Conservation (phyloP, 2,113 vertebrate species). For the Anser brachyrhynchus region DNA sequence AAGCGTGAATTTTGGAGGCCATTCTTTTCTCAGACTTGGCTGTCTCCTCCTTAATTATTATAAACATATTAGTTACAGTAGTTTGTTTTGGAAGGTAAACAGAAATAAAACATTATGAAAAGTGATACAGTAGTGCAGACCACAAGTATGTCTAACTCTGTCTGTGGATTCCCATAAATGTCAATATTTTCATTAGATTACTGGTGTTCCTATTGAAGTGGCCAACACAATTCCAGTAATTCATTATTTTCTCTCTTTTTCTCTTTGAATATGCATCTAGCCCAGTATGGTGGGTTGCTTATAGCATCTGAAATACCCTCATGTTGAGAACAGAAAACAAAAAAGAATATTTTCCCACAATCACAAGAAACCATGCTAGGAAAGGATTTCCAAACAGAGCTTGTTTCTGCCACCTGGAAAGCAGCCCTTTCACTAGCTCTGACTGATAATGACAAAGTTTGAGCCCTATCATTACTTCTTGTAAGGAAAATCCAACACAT, state of each 20-base stretch:
- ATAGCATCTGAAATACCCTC: not conserved
- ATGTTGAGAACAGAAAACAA: not conserved
- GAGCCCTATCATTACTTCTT: not conserved
- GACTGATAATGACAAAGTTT: too few relatives aligned
- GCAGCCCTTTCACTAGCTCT: slow-evolving; percentile 16
- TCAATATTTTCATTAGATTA: slow-evolving; percentile 46
- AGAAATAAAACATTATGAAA: slow-evolving; percentile 48
- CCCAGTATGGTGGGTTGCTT: not conserved
- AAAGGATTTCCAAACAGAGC: not conserved
- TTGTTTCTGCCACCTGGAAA: slow-evolving; percentile 62
- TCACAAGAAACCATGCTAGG: not conserved
- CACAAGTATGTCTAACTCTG: slow-evolving; percentile 37
- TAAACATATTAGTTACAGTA: slow-evolving; percentile 41
- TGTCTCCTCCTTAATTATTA: slow-evolving; percentile 24
- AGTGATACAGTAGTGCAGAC: slow-evolving; percentile 15
- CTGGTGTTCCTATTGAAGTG: slow-evolving; percentile 8
- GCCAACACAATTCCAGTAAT: not conserved
- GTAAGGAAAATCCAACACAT: not conserved
- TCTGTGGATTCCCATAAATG: slow-evolving; percentile 52
- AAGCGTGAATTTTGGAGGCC: not conserved
- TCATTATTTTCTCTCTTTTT: not conserved
- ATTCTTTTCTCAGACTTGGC: not conserved
- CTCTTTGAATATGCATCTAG: not conserved
- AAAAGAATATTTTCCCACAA: rapidly evolving
- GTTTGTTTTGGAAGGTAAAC: slow-evolving; percentile 65